Conservation (phyloP, 1,140 invertebrate genomes). For the Aphaenogaster ashmeadi region DNA sequence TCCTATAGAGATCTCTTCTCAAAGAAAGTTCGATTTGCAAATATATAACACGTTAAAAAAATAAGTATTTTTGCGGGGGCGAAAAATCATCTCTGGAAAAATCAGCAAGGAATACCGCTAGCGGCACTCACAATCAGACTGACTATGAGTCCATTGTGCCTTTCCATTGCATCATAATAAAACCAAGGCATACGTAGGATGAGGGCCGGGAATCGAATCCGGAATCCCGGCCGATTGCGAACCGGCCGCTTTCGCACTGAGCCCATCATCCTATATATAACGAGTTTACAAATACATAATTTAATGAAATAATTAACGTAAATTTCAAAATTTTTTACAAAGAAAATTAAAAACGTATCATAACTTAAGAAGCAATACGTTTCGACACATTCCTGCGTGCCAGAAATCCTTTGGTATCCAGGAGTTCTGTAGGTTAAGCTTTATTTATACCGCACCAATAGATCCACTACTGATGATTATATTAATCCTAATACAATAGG, state of each 20-base stretch:
- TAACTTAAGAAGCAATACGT: not conserved
- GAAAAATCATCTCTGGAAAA: too few species aligned
- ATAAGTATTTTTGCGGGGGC: too few species aligned
- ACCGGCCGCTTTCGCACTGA: too few species aligned
- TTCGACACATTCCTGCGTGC: not conserved
- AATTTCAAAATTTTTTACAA: not conserved
- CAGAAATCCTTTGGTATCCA: not conserved
- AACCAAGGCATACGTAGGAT: too few species aligned
- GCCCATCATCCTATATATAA: not conserved
- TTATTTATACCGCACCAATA: not conserved
- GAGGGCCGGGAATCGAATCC: too few species aligned
- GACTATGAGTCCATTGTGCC: too few species aligned
- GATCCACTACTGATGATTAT: slow-evolving; percentile 33
- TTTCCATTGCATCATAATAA: too few species aligned
- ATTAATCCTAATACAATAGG: slow-evolving; percentile 47
- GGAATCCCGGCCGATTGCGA: too few species aligned
- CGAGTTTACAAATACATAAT: not conserved
- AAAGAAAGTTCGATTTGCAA: not conserved
- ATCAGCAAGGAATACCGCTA: too few species aligned
- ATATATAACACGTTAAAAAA: not conserved
- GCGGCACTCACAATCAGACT: too few species aligned
- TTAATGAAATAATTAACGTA: slow-evolving; percentile 4
- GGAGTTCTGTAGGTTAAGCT: not conserved
- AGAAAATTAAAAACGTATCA: not conserved
- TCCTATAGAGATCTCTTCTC: not conserved